A percentile compares a stretch with the other conserved stretches of the same genome.
phyloP scores from a whole-genome alignment of 2,113 vertebrate genomes.

The Oncorhynchus kisutch region DNA sequence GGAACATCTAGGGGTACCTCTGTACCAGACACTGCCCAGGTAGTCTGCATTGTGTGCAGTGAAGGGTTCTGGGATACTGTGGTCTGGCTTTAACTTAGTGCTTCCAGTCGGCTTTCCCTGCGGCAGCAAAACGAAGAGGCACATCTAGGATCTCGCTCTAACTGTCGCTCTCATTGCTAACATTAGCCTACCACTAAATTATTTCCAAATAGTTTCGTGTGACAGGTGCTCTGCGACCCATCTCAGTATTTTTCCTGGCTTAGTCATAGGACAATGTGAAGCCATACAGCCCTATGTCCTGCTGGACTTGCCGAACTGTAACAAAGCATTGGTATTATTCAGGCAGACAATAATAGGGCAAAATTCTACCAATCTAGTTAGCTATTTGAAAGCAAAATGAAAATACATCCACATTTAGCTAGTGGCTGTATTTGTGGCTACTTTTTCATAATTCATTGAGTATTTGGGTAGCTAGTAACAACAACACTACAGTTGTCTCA shows the following conservation, averaged over 20 bases:
- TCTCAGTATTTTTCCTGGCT: constrained; percentile 72
- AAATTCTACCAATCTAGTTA: no score
- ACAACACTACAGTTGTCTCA: no score
- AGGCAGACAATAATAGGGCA: no score
- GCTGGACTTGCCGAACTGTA: constrained; percentile 53
- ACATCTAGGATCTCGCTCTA: background rate
- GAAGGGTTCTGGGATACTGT: constrained; percentile 75
- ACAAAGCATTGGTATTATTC: no score
- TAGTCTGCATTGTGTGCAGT: constrained; percentile 83
- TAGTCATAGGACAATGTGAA: constrained; percentile 84
- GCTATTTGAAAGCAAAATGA: no score
- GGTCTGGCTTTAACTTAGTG: constrained; percentile 82
- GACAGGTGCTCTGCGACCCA: constrained; percentile 87
- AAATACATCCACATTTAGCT: no score
- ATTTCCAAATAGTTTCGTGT: constrained; percentile 72
- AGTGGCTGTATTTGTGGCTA: no score
- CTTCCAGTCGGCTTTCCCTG: constrained; percentile 77
- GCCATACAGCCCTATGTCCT: constrained; percentile 72
- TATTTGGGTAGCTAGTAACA: no score
- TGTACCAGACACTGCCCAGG: constrained; percentile 81
- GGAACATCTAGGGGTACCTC: constrained; percentile 53
- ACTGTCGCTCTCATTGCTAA: background rate
- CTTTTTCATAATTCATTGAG: no score
- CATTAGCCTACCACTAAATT: no score
- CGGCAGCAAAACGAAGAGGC: background rate